Base-by-base conservation (phyloP, 1,140 invertebrate genomes). In the Amyelois transitella region DNA sequence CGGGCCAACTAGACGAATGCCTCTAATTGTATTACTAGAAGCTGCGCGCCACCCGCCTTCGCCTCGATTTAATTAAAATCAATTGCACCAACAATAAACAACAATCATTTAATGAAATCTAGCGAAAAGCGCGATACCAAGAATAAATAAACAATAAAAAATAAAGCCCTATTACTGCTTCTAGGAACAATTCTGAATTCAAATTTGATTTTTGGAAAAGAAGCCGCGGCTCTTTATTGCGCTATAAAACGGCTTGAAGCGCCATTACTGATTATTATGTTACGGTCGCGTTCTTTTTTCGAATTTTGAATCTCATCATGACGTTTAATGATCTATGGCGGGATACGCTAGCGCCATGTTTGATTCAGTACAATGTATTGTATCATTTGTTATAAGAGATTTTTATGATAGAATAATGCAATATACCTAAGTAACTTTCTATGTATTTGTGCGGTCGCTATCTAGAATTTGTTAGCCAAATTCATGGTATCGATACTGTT, bases 371-470 rank as follows among this genome's bases (percentile, higher is more conserved):
- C 32, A 38, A 14, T 38, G 32, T 38, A 38, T 38, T 77, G 74
- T 77, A 69, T 70, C 71, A 64, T 77, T 67, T 69, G 58, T 52
- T 64, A 66, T 72, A 75, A 47, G 61, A 58, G 59, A 55, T 60
- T 60, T 6, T 25, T 63, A 56, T 51, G 51, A 54, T 49, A 47
- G 28, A 8, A 28, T 47, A 25, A 7, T 21, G 32, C 17, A 45
- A 25, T 10, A 20, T 43, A 5, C 17, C 17, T 17, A 20, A 49
- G 18, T n/a, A 55, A 51, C 22, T n/a, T 12, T 25, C 22, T 56
- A 18, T 51, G 18, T 43, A 17, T 18, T n/a, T n/a, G n/a, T n/a
- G n/a, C n/a, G n/a, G n/a, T n/a, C n/a, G n/a, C n/a, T n/a, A n/a
- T n/a, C n/a, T n/a, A n/a, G n/a, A n/a, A n/a, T n/a, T n/a, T n/a